phyloP scores from a whole-genome alignment of 2,113 vertebrate species.

The Carettochelys insculpta region DNA sequence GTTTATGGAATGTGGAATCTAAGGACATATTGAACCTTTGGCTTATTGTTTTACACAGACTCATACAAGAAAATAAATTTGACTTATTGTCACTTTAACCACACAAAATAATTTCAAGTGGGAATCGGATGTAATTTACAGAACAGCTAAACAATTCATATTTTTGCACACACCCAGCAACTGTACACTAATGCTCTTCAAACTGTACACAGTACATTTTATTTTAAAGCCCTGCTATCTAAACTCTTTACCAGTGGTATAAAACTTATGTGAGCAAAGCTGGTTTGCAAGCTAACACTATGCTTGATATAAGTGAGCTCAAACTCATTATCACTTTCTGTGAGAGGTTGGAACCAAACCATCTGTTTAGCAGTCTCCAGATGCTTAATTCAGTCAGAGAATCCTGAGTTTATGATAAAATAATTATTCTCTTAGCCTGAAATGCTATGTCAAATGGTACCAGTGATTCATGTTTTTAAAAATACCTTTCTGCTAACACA shows the following conservation, averaged over 20 bases:
- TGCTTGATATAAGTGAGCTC: background rate
- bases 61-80: background rate
- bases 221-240: conserved; percentile 15
- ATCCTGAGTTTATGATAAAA: background rate
- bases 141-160: background rate
- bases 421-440: background rate
- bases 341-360: conserved; percentile 8
- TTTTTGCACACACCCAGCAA: background rate
- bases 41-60: background rate
- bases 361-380: background rate
- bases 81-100: background rate
- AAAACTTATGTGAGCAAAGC: background rate
- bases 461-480: background rate
- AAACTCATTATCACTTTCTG: background rate
- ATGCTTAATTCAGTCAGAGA: background rate
- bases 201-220: background rate
- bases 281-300: background rate
- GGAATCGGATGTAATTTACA: background rate
- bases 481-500: background rate
- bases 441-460: background rate
- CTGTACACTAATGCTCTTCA: background rate
- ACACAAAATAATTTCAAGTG: background rate
- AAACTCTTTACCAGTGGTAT: background rate
- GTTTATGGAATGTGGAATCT: background rate
- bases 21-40: background rate